These are phyloP conservation scores for Falco rusticolus DNA, from an alignment of 2,797 vertebrate genomes.

Conservation along the genomic window DNA sequence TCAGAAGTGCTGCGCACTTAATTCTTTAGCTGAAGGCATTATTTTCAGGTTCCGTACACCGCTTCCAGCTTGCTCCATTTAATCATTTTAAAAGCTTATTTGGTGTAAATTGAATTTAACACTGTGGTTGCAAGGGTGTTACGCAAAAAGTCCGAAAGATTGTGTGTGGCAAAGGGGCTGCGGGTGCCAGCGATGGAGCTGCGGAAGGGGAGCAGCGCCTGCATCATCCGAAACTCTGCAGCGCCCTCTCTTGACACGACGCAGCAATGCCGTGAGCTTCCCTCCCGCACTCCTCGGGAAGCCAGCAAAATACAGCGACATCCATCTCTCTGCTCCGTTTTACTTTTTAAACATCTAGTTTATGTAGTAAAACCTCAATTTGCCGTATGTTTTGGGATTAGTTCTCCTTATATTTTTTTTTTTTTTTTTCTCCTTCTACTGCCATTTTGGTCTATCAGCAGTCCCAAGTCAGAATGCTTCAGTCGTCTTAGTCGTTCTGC, in stretches of 20 bases:
- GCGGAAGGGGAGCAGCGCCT: background rate
- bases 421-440: background rate
- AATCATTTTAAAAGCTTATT: conserved; percentile 61
- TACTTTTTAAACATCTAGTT: background rate
- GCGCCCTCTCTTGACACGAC: conserved; percentile 77
- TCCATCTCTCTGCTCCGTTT: background rate
- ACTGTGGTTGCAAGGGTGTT: conserved; percentile 35
- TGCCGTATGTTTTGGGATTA: background rate
- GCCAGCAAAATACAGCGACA: background rate
- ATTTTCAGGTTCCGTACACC: conserved; percentile 26
- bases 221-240: conserved; percentile 72
- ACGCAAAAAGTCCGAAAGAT: conserved; percentile 47
- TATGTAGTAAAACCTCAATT: background rate
- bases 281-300: background rate
- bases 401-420: background rate
- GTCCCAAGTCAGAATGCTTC: background rate
- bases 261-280: background rate
- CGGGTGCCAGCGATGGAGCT: background rate
- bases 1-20: conserved; percentile 57
- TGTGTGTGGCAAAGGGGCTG: background rate
- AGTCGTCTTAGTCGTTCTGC: background rate
- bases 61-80: conserved; percentile 58
- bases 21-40: conserved; percentile 54
- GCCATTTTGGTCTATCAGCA: background rate
- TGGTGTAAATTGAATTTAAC: conserved; percentile 64